These are phyloP conservation scores for Dallia pectoralis DNA, from an alignment of 2,797 vertebrate genomes.

Conservation along the genomic window DNA sequence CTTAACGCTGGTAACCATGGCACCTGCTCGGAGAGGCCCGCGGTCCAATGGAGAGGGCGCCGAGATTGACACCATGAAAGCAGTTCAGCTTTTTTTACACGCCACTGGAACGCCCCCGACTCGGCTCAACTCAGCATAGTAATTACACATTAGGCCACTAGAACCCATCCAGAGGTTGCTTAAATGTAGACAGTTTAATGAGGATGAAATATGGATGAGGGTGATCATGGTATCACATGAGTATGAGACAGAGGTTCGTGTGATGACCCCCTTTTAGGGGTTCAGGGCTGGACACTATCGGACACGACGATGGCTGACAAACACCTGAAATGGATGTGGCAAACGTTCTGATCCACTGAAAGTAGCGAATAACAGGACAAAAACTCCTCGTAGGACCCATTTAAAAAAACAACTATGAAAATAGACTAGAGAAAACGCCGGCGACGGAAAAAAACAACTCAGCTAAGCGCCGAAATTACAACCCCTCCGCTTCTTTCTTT, in stretches of 20 bases:
- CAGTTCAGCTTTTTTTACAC: slow-evolving; percentile 46
- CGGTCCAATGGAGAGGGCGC: slow-evolving; percentile 22
- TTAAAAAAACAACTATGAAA: neutral
- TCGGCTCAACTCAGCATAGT: slow-evolving; percentile 16
- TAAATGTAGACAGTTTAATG: slow-evolving; percentile 12
- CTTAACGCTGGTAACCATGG: slow-evolving; percentile 55
- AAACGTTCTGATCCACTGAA: neutral
- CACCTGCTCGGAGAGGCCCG: slow-evolving; percentile 31
- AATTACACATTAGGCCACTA: slow-evolving; percentile 43
- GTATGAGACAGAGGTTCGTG: neutral
- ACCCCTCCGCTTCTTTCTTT: slow-evolving; percentile 11
- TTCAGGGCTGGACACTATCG: neutral
- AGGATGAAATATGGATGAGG: neutral
- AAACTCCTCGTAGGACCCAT: neutral
- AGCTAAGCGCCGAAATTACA: slow-evolving; percentile 28
- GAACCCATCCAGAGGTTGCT: slow-evolving; percentile 31
- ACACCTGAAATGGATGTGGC: neutral
- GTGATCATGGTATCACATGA: neutral
- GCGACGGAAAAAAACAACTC: neutral
- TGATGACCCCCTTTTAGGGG: neutral
- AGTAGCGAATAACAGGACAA: neutral
- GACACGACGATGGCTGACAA: neutral
- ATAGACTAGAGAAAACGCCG: neutral
- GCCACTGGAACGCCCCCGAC: slow-evolving; percentile 22
- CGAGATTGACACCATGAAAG: slow-evolving; percentile 35